Conservation (phyloP, 2,888 invertebrate genomes). For the Herminia tarsipennalis region DNA sequence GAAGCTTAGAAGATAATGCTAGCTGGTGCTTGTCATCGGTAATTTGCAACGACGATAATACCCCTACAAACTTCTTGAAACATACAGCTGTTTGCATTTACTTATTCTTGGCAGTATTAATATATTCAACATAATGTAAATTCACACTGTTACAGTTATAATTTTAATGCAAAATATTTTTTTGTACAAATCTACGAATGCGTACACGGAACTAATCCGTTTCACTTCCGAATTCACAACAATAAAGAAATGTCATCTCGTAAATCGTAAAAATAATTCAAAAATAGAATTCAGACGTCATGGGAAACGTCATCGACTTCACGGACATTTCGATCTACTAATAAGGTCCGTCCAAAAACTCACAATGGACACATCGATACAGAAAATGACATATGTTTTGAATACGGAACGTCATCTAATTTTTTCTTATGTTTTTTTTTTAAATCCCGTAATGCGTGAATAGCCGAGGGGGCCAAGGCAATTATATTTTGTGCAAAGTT, state of each 20-base stretch:
- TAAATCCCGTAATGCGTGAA: conserved; percentile 47
- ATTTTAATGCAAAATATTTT: conserved; percentile 21
- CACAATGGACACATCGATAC: conserved; percentile 72
- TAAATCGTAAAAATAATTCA: conserved; percentile 68
- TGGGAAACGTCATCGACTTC: conserved; percentile 79
- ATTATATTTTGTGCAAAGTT: conserved; percentile 76
- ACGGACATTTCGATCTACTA: conserved; percentile 62
- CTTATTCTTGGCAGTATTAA: conserved; percentile 5
- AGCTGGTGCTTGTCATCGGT: no score
- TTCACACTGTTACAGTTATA: conserved; percentile 14
- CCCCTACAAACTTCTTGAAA: no score
- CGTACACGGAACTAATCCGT: conserved; percentile 74
- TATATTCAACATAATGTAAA: conserved; percentile 27
- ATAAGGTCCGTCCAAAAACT: conserved; percentile 66
- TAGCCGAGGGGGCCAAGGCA: conserved; percentile 76
- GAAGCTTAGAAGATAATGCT: no score
- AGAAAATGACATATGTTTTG: conserved; percentile 83
- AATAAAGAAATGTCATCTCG: conserved; percentile 64
- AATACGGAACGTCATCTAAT: conserved; percentile 75
- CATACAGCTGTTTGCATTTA: neutral
- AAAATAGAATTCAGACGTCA: conserved; percentile 76
- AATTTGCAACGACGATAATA: no score
- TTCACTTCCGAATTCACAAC: conserved; percentile 69
- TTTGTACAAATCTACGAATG: conserved; percentile 50
- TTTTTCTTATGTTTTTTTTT: conserved; percentile 59